These are phyloP conservation scores for Plagodis dolabraria DNA, from an alignment of 2,888 invertebrate genomes.

Conservation along the genomic window DNA sequence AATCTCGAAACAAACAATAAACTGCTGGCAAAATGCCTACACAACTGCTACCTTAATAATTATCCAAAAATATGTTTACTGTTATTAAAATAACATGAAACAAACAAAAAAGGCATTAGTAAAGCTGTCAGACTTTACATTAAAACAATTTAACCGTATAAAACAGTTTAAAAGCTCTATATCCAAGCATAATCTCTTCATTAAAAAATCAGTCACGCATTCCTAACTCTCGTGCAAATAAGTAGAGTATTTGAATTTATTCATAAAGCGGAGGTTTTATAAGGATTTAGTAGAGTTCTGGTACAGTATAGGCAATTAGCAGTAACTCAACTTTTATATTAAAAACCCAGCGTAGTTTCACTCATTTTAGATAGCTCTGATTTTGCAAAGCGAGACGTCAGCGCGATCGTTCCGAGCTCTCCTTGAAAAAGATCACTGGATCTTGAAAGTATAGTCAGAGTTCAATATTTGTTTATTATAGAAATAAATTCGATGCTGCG, in stretches of 20 bases:
- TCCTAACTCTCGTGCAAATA: conserved; percentile 28
- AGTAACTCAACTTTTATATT: not conserved
- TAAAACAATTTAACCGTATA: conserved; percentile 23
- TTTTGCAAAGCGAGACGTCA: too few species aligned
- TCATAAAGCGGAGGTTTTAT: conserved; percentile 30
- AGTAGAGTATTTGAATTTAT: conserved; percentile 28
- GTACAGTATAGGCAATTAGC: not conserved
- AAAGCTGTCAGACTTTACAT: conserved; percentile 5
- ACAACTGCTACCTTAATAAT: too few species aligned
- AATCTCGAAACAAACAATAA: too few species aligned
- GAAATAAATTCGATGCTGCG: too few species aligned
- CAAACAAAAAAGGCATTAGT: not conserved
- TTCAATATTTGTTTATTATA: too few species aligned
- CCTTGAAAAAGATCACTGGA: too few species aligned
- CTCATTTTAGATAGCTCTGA: too few species aligned
- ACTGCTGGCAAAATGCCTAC: too few species aligned
- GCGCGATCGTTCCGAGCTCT: too few species aligned
- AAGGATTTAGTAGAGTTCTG: conserved; percentile 29
- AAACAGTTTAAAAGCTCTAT: conserved; percentile 28
- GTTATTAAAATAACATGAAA: not conserved
- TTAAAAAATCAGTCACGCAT: conserved; percentile 34
- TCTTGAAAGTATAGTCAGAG: too few species aligned
- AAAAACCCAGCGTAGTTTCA: too few species aligned
- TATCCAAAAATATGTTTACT: too few species aligned
- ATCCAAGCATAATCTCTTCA: conserved; percentile 30